A percentile compares a stretch with the other conserved stretches of the same genome.
phyloP scores from a whole-genome alignment of 2,113 vertebrate species.

The Clupea harengus region DNA sequence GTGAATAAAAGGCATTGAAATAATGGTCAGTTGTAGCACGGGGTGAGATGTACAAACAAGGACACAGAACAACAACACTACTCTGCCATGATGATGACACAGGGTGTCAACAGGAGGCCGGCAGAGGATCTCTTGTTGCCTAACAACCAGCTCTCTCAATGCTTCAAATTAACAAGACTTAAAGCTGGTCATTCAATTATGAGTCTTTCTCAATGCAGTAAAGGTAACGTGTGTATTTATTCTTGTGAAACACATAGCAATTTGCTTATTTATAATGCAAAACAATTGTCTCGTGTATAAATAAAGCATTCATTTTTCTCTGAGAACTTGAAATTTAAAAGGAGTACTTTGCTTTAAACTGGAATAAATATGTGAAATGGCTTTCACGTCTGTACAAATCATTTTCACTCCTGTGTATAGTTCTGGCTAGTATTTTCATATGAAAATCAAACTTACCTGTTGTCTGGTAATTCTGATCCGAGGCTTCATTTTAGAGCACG shows the following conservation, averaged over 20 bases:
- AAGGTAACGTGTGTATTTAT: constrained; percentile 58
- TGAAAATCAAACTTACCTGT: too few species aligned
- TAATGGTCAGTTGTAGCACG: background rate
- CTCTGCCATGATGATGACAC: background rate
- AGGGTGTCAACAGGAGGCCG: background rate
- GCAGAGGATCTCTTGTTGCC: background rate
- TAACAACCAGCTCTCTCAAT: background rate
- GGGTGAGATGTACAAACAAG: background rate
- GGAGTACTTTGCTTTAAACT: constrained; percentile 28
- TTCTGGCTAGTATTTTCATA: background rate
- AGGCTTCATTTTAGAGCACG: background rate
- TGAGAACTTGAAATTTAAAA: constrained; percentile 31
- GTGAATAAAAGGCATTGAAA: background rate
- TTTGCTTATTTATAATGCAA: constrained; percentile 76
- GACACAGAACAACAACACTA: background rate
- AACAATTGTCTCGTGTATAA: constrained; percentile 66
- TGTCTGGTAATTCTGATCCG: background rate
- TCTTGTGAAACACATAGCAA: constrained; percentile 65
- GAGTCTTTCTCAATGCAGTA: background rate
- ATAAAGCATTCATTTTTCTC: constrained; percentile 25
- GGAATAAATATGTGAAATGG: constrained; percentile 46
- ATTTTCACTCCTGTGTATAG: background rate
- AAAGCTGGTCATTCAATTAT: background rate
- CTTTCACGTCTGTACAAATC: background rate
- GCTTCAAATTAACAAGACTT: background rate